Conservation (phyloP, 2,888 invertebrate genomes). For the Graphium colonna region DNA sequence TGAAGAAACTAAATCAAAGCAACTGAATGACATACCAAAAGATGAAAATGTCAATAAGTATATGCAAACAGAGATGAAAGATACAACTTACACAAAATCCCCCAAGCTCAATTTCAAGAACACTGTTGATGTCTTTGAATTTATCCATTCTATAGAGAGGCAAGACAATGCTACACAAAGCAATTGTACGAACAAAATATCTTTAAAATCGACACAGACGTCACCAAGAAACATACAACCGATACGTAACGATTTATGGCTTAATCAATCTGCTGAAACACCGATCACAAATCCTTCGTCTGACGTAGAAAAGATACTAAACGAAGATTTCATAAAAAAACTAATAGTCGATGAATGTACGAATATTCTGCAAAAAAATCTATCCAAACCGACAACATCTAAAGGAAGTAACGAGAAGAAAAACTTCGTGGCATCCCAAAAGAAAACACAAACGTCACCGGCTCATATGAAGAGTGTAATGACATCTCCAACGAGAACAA, state of each 20-base stretch:
- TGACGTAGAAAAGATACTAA: constrained; percentile 63
- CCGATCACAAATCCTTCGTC: constrained; percentile 48
- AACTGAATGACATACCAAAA: background rate
- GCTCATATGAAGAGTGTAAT: constrained; percentile 64
- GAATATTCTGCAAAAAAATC: constrained; percentile 57
- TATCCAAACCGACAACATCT: constrained; percentile 61
- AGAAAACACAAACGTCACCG: constrained; percentile 73
- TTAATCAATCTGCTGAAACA: constrained; percentile 22
- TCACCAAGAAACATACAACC: constrained; percentile 59
- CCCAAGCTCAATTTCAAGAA: constrained; percentile 62
- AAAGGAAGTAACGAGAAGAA: constrained; percentile 37
- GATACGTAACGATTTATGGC: constrained; percentile 65
- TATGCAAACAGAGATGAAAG: constrained; percentile 34
- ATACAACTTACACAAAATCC: constrained; percentile 48
- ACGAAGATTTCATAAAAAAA: constrained; percentile 70
- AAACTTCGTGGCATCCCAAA: constrained; percentile 53
- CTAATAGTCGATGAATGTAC: constrained; percentile 67
- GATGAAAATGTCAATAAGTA: constrained; percentile 11
- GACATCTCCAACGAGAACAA: constrained; percentile 68
- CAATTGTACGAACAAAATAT: constrained; percentile 46
- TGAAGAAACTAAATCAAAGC: constrained; percentile 28
- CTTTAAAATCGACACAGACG: constrained; percentile 70
- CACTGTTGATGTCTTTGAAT: constrained; percentile 67
- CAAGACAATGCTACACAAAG: constrained; percentile 71
- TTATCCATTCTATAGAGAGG: constrained; percentile 60